phyloP scores from a whole-genome alignment of 2,888 invertebrate species.

The Mesopsocus fuscifrons region DNA sequence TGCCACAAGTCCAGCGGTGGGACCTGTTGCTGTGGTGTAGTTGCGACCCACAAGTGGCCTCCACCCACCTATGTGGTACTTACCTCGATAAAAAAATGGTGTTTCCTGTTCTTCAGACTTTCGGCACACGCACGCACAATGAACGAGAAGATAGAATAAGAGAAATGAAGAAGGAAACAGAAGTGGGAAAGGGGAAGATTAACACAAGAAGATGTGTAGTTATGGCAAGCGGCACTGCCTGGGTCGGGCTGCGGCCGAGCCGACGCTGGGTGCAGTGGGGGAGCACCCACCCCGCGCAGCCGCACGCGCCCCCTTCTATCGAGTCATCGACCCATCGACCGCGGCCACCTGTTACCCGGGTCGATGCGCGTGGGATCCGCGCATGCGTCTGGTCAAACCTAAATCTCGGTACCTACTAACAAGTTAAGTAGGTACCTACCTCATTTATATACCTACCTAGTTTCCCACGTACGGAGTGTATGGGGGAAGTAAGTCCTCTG shows the following conservation, averaged over 20 bases:
- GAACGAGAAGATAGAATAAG: constrained; percentile 3
- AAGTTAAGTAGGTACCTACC: too few relatives aligned
- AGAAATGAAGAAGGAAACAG: constrained; percentile 2
- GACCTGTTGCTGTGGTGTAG: not conserved
- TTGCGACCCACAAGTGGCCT: not conserved
- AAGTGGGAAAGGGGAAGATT: not conserved
- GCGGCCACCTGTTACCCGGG: constrained; percentile 13
- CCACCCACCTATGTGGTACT: not conserved
- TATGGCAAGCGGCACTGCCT: not conserved
- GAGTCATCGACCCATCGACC: constrained; percentile 11
- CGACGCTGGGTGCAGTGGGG: not conserved
- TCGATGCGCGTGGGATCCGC: constrained; percentile 4
- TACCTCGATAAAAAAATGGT: constrained; percentile 4
- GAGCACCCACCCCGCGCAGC: not conserved
- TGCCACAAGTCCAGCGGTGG: not conserved
- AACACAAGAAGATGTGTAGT: not conserved
- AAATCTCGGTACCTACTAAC: too few relatives aligned
- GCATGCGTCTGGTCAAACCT: not conserved
- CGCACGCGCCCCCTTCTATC: constrained; percentile 1
- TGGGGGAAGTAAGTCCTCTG: too few relatives aligned
- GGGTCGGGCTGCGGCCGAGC: constrained; percentile 7
- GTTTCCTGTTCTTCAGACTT: not conserved
- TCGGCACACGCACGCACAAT: not conserved
- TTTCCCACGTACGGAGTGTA: too few relatives aligned
- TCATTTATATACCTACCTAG: too few relatives aligned